Evolutionary conservation across 2,888 invertebrate genomes (phyloP), one percentile per base, ranked within the genome.

Genomic region (Sturmia bella): DNA sequence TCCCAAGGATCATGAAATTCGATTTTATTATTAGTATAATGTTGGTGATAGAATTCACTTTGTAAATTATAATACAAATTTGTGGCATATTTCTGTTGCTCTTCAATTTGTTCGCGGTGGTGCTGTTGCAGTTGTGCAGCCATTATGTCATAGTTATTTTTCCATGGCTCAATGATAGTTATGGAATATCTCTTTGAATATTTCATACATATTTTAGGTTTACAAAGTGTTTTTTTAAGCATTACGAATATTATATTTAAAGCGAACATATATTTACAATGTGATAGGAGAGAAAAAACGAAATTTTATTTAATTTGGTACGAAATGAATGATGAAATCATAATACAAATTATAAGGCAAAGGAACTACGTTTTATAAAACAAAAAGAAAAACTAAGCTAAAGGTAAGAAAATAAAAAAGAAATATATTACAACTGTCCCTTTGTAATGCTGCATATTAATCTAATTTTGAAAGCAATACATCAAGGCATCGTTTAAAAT

Each of bases 1-100:
- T 95, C 93, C 96, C 96, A 96, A 72, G 96, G 96, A 92, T 96
- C 96, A 91, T 87, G 89, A 87, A 87, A 89, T 81, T 87, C 88
- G 80, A 88, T 87, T 61, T 88, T 85, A 74, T 87, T 82, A 80
- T 84, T 84, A 83, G 78, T 84, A 80, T 43, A 54, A 19, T 80
- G 59, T 15, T 80, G 43, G 52, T 70, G 73, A 61, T 74, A 61
- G 56, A 76, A 27, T 66, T 74, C 24, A 66, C 74, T 54, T 80
- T 80, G 80, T 57, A 64, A 52, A 39, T 48, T 74, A 75, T 83
- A 78, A 17, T 75, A 61, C 17, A 50, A 39, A 69, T 48, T 59
- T 76, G 48, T 37, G 13, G 41, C 32, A 37, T 50, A 27, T 59
- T 76, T 74, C 1, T 81, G 63, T 15, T 73, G 45, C 1, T 73